These are phyloP conservation scores for Alligator sinensis DNA, from an alignment of 2,113 vertebrate genomes.

Conservation along the genomic window DNA sequence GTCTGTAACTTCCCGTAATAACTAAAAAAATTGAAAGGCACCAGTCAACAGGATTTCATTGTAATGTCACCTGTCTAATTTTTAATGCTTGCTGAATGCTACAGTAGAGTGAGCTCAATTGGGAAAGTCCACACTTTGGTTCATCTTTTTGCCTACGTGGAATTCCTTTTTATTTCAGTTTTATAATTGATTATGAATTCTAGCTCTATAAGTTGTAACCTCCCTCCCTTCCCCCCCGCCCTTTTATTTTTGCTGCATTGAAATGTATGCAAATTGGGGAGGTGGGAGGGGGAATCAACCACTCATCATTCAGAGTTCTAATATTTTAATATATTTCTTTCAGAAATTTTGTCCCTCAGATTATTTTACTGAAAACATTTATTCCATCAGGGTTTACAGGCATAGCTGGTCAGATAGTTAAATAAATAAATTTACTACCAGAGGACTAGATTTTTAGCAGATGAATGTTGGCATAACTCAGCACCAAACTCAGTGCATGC, in stretches of 20 bases:
- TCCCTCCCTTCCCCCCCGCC: too few relatives aligned
- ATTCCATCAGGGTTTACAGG: neutral
- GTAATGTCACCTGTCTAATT: slow-evolving; percentile 28
- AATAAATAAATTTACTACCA: neutral
- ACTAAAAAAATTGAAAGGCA: slow-evolving; percentile 10
- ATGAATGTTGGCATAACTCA: neutral
- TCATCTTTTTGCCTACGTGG: neutral
- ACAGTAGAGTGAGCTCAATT: neutral
- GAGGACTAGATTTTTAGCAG: neutral
- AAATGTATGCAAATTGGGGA: neutral
- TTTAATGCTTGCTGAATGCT: neutral
- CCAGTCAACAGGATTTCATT: slow-evolving; percentile 17
- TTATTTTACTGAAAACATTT: neutral
- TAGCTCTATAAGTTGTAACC: too few relatives aligned
- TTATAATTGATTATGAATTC: neutral
- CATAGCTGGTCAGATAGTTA: neutral
- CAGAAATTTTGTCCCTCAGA: neutral
- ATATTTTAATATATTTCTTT: neutral
- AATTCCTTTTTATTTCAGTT: neutral
- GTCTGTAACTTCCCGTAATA: neutral
- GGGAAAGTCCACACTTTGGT: neutral
- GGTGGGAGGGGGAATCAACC: rapidly evolving
- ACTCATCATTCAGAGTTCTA: neutral
- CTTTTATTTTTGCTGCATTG: neutral
- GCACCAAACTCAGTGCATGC: neutral